These are phyloP conservation scores for Palythoa caribaeorum DNA, from an alignment of 92 coral and sea anemone species.

Conservation along the genomic window DNA sequence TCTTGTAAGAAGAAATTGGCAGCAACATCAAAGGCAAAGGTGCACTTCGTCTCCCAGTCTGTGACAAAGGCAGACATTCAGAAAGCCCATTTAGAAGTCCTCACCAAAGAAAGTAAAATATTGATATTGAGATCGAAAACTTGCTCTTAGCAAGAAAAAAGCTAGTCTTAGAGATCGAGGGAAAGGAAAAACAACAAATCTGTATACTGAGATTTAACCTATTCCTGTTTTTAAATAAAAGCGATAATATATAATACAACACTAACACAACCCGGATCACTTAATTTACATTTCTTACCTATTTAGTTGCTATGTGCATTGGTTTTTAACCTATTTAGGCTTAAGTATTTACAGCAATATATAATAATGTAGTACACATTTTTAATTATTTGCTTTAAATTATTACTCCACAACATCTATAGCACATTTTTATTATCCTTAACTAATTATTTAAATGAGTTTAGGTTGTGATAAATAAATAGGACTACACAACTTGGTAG, in stretches of 20 bases:
- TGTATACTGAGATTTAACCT: not conserved
- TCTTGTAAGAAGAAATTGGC: too few relatives aligned
- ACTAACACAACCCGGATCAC: not conserved
- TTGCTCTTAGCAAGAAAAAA: constrained; percentile 39
- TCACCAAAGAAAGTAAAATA: constrained; percentile 40
- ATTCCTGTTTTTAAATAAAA: not conserved
- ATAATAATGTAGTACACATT: too few relatives aligned
- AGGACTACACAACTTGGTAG: too few relatives aligned
- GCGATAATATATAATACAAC: not conserved
- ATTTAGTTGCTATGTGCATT: not conserved
- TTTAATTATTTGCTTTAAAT: too few relatives aligned
- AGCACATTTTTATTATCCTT: not conserved
- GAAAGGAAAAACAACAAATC: not conserved
- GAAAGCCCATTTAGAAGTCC: constrained; percentile 31
- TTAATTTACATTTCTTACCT: constrained; percentile 4
- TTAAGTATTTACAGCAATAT: not conserved
- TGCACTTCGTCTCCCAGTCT: too few relatives aligned
- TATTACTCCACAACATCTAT: not conserved
- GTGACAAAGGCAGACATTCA: not conserved
- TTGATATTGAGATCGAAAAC: constrained; percentile 53
- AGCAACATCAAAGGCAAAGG: too few relatives aligned
- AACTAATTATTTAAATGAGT: too few relatives aligned
- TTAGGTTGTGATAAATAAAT: too few relatives aligned
- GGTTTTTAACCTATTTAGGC: not conserved
- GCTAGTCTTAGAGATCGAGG: constrained; percentile 32